These are phyloP conservation scores for Eilema sororculum DNA, from an alignment of 2,888 invertebrate genomes.

Conservation along the genomic window DNA sequence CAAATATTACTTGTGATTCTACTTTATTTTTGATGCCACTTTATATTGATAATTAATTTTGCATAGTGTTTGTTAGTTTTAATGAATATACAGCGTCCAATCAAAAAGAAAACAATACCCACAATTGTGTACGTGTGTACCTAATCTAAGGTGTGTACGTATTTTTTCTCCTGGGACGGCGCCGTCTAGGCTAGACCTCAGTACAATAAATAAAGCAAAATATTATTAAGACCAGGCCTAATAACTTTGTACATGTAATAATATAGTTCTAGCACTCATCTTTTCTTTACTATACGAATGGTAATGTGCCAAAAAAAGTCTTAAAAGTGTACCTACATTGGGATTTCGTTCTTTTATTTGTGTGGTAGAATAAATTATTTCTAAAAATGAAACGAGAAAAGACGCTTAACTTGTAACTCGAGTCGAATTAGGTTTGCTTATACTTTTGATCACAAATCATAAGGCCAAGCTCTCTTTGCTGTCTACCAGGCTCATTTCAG, in stretches of 20 bases:
- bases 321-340: no score
- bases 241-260: not conserved
- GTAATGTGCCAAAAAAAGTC: not conserved
- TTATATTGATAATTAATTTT: not conserved
- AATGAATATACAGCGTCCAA: not conserved
- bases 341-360: not conserved
- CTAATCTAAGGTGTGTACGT: not conserved
- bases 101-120: not conserved
- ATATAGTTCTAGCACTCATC: not conserved
- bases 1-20: no score
- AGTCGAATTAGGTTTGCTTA: no score
- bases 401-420: no score
- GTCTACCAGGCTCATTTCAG: no score
- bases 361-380: not conserved
- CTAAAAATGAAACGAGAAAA: no score
- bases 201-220: not conserved
- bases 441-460: no score
- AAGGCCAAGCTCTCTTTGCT: no score
- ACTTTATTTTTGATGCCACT: no score
- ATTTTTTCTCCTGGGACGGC: not conserved
- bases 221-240: not conserved
- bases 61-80: not conserved
- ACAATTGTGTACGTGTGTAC: not conserved
- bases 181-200: not conserved
- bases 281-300: not conserved